Evolutionary conservation across 1,140 invertebrate genomes (phyloP), one percentile per base, ranked within the genome.

Genomic region (Homalodisca vitripennis): DNA sequence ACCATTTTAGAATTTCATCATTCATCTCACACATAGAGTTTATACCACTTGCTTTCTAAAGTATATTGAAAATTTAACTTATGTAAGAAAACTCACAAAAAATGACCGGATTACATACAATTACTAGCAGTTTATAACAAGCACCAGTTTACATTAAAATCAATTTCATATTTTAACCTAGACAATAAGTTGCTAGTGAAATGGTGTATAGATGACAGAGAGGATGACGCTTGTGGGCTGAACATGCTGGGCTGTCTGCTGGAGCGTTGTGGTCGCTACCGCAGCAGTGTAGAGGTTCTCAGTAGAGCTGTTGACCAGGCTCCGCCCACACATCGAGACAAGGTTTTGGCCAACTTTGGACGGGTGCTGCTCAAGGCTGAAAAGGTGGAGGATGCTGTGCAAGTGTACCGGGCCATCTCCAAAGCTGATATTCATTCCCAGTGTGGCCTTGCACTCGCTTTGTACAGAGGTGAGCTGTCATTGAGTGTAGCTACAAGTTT

Each of bases 181-280:
- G n/a, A n/a, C n/a, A n/a, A n/a, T n/a, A n/a, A n/a, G n/a, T n/a
- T n/a, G n/a, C n/a, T n/a, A n/a, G n/a, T n/a, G n/a, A n/a, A n/a
- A n/a, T n/a, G 73, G 74, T 73, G 78, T 76, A 62, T 69, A 88
- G 87, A 82, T 78, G 79, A 81, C 24, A 76, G 82, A 72, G 81
- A 83, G 68, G 75, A 84, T 0, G 84, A 92, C 78, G 75, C 86
- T 32, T 87, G 85, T 75, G 90, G 89, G 1, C 86, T 86, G 72
- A 94, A 92, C 73, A 88, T 91, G 75, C 82, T 91, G 51, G 93
- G 92, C 46, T 84, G 95, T 47, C 78, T 95, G 31, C 81, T 88
- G 74, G 92, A 94, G 80, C 85, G 90, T 69, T 85, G 89, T 78
- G 86, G 87, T 46, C 81, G 94, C 14, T 84, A 87, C 47, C 78